Percentiles rank a stretch among this genome's conserved stretches.
phyloP scores from a whole-genome alignment of 2,797 vertebrate species.

The Gastrophryne carolinensis region DNA sequence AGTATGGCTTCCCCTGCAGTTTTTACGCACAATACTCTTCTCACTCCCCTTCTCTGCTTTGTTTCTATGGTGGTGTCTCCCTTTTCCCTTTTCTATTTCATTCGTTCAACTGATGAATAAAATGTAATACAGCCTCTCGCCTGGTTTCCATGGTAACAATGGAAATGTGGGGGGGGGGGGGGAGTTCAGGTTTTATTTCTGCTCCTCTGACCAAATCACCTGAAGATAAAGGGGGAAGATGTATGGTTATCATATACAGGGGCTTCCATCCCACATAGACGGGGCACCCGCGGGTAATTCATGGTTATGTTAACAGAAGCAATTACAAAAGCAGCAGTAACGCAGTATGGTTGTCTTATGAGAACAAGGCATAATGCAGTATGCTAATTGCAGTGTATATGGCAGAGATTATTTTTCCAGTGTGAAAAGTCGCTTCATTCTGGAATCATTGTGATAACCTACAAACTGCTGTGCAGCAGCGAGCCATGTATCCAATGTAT shows the following conservation, averaged over 20 bases:
- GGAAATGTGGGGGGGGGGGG: constrained; percentile 15
- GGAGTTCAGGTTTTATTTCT: constrained; percentile 27
- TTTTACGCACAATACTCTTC: neutral
- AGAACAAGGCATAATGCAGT: neutral
- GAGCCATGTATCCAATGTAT: neutral
- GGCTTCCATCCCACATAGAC: neutral
- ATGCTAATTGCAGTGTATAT: neutral
- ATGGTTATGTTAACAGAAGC: neutral
- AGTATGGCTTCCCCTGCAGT: too few species aligned
- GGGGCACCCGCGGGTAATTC: neutral
- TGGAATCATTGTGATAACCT: neutral
- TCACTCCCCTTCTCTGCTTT: neutral
- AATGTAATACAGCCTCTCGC: constrained; percentile 44
- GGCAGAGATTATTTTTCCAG: too few species aligned
- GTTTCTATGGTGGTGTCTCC: neutral
- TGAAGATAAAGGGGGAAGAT: constrained; percentile 37
- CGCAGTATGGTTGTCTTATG: neutral
- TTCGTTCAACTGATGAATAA: constrained; percentile 44
- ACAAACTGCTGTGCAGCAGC: neutral
- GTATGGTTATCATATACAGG: constrained; percentile 6
- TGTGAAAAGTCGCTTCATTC: neutral
- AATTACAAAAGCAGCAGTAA: neutral
- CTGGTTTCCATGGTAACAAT: constrained; percentile 48
- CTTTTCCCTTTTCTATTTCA: constrained; percentile 32
- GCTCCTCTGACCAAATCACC: constrained; percentile 48